Base-by-base conservation (phyloP, 1,140 invertebrate genomes). In the Rhynchophorus ferrugineus region DNA sequence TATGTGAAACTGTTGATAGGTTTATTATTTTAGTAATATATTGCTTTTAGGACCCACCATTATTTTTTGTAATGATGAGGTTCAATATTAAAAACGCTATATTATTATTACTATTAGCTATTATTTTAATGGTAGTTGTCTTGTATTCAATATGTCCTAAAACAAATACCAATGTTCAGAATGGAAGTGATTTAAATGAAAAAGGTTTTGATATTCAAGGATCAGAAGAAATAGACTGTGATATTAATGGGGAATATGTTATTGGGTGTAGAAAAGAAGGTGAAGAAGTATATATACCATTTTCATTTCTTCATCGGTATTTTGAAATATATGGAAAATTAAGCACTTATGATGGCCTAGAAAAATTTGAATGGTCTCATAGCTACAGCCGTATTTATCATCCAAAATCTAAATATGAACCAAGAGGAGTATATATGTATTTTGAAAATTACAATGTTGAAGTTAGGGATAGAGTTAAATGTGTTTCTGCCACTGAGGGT, bases 401-500 rank as follows among this genome's bases (percentile, higher is more conserved):
- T 61, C 91, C 91, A 0, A 89, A 87, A 63, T 81, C 82, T 14
- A 88, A 84, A 60, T 98, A 98, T 69, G 84, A 92, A 63, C 82
- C 92, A 0, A 78, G 78, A 11, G 91, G 91, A 9, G 83, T 90
- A 0, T 98, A 94, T 68, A 90, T 95, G 72, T 94, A 93, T 56
- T 98, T 98, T 75, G 91, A 95, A 65, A 93, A 95, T 69, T 98
- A 97, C 69, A 96, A 96, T 71, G 95, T 98, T 0, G 95, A 98
- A 74, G 85, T 86, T 0, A 77, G 95, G 33, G 93, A 97, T 61
- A 73, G 95, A 39, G 95, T 99, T 0, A 95, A 96, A 73, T 97
- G 92, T 68, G 85, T 99, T 56, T 94, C 88, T 70, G 93, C 87
- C 0, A 82, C 79, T 9, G 87, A 95, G 66, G 91, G 90, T 49